phyloP scores from a whole-genome alignment of 2,888 invertebrate genomes.

The Leptopilina syphax region DNA sequence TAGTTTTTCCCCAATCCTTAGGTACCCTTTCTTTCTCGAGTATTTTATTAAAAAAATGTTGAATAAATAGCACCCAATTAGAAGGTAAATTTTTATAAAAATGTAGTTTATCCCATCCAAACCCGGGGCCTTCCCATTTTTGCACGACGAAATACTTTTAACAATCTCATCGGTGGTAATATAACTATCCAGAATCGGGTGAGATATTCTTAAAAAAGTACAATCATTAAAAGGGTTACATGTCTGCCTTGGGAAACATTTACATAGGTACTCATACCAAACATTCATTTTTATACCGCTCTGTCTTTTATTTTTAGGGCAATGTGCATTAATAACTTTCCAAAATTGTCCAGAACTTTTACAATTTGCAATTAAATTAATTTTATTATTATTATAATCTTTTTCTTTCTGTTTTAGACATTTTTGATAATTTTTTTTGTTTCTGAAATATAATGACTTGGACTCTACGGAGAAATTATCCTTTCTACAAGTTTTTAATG shows the following conservation, averaged over 20 bases:
- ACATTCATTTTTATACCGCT: neutral
- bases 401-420: neutral
- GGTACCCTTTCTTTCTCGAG: no score
- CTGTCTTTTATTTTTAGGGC: neutral
- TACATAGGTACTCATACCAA: neutral
- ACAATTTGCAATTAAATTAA: neutral
- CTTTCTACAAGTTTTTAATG: neutral
- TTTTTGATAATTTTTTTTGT: neutral
- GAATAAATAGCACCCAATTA: neutral
- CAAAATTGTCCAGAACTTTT: neutral
- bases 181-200: neutral
- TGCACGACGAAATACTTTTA: neutral
- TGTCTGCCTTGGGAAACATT: neutral
- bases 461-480: neutral
- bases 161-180: neutral
- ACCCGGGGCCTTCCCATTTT: neutral
- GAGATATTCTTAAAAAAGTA: neutral
- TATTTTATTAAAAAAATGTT: no score
- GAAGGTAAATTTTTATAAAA: constrained; percentile 1
- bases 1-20: no score
- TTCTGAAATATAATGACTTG: neutral
- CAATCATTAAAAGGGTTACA: neutral
- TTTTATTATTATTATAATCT: neutral
- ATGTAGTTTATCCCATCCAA: neutral
- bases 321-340: neutral